phyloP scores from a whole-genome alignment of 2,113 vertebrate species.

The Arenaria interpres region DNA sequence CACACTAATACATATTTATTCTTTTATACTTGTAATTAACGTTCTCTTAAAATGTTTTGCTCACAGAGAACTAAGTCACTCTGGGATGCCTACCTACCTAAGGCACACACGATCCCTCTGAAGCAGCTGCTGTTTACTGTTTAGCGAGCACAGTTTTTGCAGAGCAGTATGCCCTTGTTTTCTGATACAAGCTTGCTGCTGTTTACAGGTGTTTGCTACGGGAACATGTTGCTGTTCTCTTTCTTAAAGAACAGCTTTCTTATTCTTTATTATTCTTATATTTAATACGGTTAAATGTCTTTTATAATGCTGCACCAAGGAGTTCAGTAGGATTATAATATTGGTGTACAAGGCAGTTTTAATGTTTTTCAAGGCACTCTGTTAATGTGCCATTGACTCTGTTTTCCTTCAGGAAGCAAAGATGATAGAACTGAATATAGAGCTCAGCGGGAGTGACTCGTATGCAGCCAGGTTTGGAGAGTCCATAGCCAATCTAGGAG shows the following conservation, averaged over 20 bases:
- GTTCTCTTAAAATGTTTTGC: neutral
- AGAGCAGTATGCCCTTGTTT: neutral
- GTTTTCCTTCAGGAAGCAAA: conserved; percentile 73
- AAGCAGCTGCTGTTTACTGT: neutral
- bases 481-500: conserved; percentile 88
- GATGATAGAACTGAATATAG: conserved; percentile 81
- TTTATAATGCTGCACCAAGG: neutral
- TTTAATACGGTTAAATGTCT: neutral
- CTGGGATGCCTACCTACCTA: neutral
- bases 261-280: neutral
- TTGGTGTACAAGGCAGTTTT: neutral
- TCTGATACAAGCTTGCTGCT: neutral
- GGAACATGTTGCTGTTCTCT: neutral
- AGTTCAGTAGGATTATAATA: neutral
- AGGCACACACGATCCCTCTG: neutral
- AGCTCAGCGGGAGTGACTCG: conserved; percentile 82
- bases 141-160: neutral
- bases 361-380: neutral
- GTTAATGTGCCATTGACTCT: neutral
- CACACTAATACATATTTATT: neutral
- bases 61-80: neutral
- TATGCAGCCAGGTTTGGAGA: conserved; percentile 93
- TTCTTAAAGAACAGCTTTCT: neutral
- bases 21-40: neutral
- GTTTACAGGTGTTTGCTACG: neutral